Percentiles rank a stretch among this genome's conserved stretches.
Conservation (phyloP, 2,888 invertebrate species). For the Lepetodrilus schrolli region DNA sequence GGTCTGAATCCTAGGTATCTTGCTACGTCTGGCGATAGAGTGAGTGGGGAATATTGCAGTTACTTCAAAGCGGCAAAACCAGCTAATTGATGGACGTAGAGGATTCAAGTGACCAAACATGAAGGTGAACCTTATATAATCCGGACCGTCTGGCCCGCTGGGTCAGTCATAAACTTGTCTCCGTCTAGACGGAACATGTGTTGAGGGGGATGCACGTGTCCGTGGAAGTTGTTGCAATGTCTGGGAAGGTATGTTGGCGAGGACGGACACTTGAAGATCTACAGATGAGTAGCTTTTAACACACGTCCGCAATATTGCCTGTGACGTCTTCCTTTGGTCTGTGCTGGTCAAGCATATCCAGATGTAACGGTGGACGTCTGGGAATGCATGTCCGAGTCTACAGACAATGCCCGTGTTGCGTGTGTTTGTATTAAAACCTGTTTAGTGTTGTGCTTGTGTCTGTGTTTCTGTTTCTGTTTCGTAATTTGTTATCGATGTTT, state of each 20-base stretch:
- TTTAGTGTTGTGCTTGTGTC: too few species aligned
- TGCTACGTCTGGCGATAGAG: not conserved
- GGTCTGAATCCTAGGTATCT: not conserved
- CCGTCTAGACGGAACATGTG: not conserved
- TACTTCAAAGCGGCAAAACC: slow-evolving; percentile 6
- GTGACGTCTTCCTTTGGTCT: not conserved
- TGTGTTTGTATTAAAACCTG: too few species aligned
- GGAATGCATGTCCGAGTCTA: not conserved
- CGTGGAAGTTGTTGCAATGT: not conserved
- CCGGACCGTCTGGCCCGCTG: too few species aligned
- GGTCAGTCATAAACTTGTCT: too few species aligned
- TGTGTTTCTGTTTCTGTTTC: too few species aligned
- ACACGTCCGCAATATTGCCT: too few species aligned
- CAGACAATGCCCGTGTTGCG: too few species aligned
- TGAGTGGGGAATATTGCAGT: not conserved
- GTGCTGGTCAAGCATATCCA: not conserved
- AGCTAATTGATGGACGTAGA: not conserved
- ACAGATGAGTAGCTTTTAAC: too few species aligned
- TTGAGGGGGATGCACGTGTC: not conserved
- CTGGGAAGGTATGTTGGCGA: slow-evolving; percentile 12
- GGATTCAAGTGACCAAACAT: not conserved
- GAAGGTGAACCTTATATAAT: not conserved
- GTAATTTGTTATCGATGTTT: too few species aligned
- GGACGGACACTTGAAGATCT: not conserved
- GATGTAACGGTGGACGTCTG: not conserved